Percentiles rank a stretch among this genome's conserved stretches.
Conservation (phyloP, 2,113 vertebrate genomes). For the Ranitomeya variabilis region DNA sequence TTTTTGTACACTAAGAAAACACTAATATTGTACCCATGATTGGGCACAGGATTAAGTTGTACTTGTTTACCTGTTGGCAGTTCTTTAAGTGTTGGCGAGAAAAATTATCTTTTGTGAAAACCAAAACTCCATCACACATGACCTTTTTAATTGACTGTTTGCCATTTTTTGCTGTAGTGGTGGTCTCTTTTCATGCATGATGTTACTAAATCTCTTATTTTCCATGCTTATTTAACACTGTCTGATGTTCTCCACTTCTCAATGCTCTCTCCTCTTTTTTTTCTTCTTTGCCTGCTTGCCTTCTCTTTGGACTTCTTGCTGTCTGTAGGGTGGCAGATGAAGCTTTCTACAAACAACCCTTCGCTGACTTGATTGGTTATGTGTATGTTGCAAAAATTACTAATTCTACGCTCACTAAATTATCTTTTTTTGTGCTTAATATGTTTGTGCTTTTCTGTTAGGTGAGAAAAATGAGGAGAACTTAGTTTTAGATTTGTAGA, state of each 20-base stretch:
- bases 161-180: not conserved
- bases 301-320: slow-evolving; percentile 84
- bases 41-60: too few species aligned
- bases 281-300: slow-evolving; percentile 85
- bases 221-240: not conserved
- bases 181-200: not conserved
- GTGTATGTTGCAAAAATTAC: slow-evolving; percentile 98
- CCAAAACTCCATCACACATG: too few species aligned
- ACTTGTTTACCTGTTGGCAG: too few species aligned
- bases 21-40: too few species aligned
- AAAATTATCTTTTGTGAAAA: too few species aligned
- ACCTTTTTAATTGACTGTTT: not conserved
- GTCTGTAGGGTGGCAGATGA: slow-evolving; percentile 92
- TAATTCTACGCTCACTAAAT: slow-evolving; percentile 72
- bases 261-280: slow-evolving; percentile 80
- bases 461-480: not conserved
- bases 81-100: too few species aligned
- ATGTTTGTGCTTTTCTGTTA: not conserved
- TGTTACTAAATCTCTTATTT: not conserved
- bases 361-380: slow-evolving; percentile 99
- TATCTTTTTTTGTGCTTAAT: not conserved
- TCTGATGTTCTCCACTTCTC: slow-evolving; percentile 72
- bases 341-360: slow-evolving; percentile 99
- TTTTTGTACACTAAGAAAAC: too few species aligned
- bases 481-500: not conserved